These are phyloP conservation scores for Pseudanteris insignis DNA, from an alignment of 2,888 invertebrate genomes.

Conservation along the genomic window DNA sequence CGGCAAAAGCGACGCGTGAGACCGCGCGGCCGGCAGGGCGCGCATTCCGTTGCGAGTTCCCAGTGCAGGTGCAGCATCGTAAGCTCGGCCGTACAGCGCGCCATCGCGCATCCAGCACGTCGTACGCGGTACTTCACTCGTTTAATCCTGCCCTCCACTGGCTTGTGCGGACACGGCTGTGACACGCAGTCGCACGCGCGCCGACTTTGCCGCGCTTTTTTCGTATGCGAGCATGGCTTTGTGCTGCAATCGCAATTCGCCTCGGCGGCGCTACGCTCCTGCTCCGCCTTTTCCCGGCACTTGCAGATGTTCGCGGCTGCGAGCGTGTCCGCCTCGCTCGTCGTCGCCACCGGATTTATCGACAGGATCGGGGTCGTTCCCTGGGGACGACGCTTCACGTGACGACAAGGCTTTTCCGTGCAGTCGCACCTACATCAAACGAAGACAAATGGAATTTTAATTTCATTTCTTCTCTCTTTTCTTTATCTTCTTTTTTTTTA, in stretches of 20 bases:
- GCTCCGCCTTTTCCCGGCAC: constrained; percentile 49
- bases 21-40: constrained; percentile 69
- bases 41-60: constrained; percentile 70
- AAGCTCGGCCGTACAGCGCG: constrained; percentile 62
- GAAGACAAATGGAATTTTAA: no score
- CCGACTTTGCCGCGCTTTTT: constrained; percentile 52
- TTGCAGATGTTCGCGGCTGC: constrained; percentile 50
- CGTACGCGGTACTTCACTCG: constrained; percentile 62
- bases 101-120: constrained; percentile 63
- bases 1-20: constrained; percentile 80
- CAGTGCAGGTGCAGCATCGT: constrained; percentile 68
- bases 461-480: neutral
- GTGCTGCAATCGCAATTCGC: constrained; percentile 52
- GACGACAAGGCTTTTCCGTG: constrained; percentile 57
- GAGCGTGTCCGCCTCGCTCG: constrained; percentile 9
- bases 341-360: constrained; percentile 19
- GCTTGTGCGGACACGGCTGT: constrained; percentile 57
- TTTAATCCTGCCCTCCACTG: constrained; percentile 60
- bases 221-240: constrained; percentile 57
- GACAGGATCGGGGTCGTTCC: constrained; percentile 50
- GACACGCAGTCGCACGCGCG: constrained; percentile 55
- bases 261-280: no score
- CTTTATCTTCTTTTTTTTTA: no score
- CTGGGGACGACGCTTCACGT: constrained; percentile 53
- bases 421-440: constrained; percentile 59